Evolutionary conservation across 30 jellyfish, hydroid and myxozoan species (phyloP), one percentile per base, ranked within the genome.

Genomic region (Aurelia coerulea): DNA sequence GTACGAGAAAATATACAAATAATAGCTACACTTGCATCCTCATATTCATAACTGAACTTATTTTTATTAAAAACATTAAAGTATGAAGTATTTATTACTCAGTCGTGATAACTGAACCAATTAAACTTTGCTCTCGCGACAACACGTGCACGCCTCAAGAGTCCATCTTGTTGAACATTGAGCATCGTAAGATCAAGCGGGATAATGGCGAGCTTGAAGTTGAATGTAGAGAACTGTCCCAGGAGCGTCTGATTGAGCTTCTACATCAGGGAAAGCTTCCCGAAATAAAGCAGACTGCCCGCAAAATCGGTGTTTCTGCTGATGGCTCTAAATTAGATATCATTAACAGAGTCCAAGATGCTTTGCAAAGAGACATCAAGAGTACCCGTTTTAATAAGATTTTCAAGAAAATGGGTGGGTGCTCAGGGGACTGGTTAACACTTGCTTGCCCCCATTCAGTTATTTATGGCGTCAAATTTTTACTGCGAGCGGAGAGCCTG

Each of bases 391-490:
- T 86, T 52, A 76, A 68, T 10, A 86, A 86, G 46, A 73, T 73
- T 10, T 86, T 86, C 52, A 23, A 52, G 75, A 86, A 86, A 56
- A 19, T 86, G 51, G 46, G 76, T 62, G 90, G 95, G 2, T 64
- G 51, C 68, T 75, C 90, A 59, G 95, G 95, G 14, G 90, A 90
- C 29, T 75, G 90, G 90, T 32, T 73, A 19, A 41, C 90, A 3
- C 51, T 53, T 18, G 56, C 95, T 8, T 86, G 90, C 78, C 69
- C 69, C 10, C 95, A 86, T 59, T 90, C 90, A 2, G 53, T 86
- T 3, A 86, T 86, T 4, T 86, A 86, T 75, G 79, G 59, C 17
- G 17, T 76, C 29, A 86, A 86, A 56, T 86, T 74, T 60, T 50
- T 86, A 14, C 74, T 86, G 10, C 52, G 90, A 2, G 74, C 95